Evolutionary conservation across 2,888 invertebrate genomes (phyloP), one percentile per base, ranked within the genome.

Genomic region (Drosophila macrospina): DNA sequence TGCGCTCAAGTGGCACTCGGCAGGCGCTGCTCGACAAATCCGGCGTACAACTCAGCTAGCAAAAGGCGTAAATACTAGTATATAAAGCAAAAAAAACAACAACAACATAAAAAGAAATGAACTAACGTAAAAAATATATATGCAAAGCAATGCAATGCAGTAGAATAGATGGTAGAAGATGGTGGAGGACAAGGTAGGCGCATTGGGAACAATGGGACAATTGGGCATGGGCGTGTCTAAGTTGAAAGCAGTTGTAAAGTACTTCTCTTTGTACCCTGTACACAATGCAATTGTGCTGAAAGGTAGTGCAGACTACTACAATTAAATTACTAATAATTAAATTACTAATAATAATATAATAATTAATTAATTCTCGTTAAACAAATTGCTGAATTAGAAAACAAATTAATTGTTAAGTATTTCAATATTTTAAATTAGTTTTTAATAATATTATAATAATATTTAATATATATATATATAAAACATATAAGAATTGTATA

Each of bases 171-270:
- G 36, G n/a, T n/a, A 8, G n/a, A 44, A 28, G 16, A 51, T 2
- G 50, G 50, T n/a, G 13, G 4, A 36, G 24, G 32, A 55, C 42
- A 44, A 44, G 44, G 41, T 41, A 55, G 74, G 68, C 69, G 50
- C 66, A 66, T 57, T 59, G 51, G 16, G 51, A 62, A 74, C 78
- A 74, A 78, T 74, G 63, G 74, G 39, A 78, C 69, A 63, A 68
- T 73, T 78, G 74, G 67, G 57, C 54, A 30, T 50, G 66, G 78
- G 68, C 83, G 76, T 82, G 83, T 82, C 72, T 63, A 85, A 87
- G 88, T 74, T 81, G 74, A 61, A 61, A 73, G 81, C 65, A 48
- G 56, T 74, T 59, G 59, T 52, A 48, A 67, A 68, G 74, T 32
- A 51, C 74, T 51, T 8, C 69, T 36, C 20, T 34, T 8, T 2